Percentiles rank a stretch among this genome's conserved stretches.
These are phyloP conservation scores for Cladorhizidae sp. DNA, from an alignment of 37 sponge, comb jelly and placozoan genomes.

Conservation along the genomic window DNA sequence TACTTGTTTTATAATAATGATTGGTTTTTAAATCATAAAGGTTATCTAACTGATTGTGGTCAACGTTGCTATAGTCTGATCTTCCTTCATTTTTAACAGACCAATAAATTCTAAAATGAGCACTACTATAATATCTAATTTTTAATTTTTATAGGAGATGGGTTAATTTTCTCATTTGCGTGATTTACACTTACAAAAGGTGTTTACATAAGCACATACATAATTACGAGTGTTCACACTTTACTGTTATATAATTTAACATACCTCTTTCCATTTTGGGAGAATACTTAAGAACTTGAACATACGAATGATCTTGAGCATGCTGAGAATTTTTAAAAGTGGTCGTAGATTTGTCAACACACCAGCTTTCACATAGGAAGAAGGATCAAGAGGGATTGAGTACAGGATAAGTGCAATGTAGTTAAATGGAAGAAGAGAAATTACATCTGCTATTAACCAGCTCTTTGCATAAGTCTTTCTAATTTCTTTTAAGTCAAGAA, in stretches of 20 bases:
- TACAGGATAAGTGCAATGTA: conserved; percentile 27
- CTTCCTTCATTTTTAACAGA: too few species aligned
- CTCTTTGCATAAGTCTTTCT: conserved; percentile 31
- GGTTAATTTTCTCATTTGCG: too few species aligned
- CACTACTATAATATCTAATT: not conserved
- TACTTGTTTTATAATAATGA: too few species aligned
- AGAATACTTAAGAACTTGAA: conserved; percentile 46
- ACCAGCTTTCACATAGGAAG: too few species aligned
- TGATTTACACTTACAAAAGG: too few species aligned
- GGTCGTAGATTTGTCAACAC: not conserved
- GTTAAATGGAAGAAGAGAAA: conserved; percentile 68
- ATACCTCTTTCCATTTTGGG: conserved; percentile 78
- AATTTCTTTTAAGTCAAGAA: conserved; percentile 34
- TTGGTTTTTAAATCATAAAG: too few species aligned
- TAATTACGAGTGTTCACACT: too few species aligned
- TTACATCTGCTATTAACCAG: conserved; percentile 54
- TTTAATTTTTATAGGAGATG: not conserved
- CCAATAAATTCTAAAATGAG: too few species aligned
- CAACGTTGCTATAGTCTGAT: too few species aligned
- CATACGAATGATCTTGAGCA: conserved; percentile 52
- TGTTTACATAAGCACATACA: too few species aligned
- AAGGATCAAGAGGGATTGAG: not conserved
- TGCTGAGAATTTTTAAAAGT: conserved; percentile 53
- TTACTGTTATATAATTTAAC: too few species aligned
- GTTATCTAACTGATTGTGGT: too few species aligned